A percentile compares a stretch with the other conserved stretches of the same genome.
Conservation (phyloP, 1,140 invertebrate genomes). For the Aphaenogaster ashmeadi region DNA sequence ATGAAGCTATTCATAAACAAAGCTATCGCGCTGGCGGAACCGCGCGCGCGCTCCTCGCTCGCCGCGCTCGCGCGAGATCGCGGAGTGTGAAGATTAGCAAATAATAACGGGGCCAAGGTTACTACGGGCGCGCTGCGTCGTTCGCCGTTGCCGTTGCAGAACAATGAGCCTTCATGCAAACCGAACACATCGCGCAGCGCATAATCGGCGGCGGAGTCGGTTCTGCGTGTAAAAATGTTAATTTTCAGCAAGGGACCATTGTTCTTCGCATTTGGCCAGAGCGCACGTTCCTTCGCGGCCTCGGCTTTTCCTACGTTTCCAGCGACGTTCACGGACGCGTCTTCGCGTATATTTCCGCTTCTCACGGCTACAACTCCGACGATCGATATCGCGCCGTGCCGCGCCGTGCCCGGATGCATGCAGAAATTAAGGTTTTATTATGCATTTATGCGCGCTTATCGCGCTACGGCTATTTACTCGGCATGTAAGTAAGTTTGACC, state of each 20-base stretch:
- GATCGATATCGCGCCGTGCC: conserved; percentile 64
- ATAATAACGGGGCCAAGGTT: conserved; percentile 84
- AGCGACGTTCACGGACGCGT: conserved; percentile 75
- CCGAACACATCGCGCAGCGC: conserved; percentile 56
- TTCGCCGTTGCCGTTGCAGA: conserved; percentile 67
- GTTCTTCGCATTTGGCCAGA: conserved; percentile 64
- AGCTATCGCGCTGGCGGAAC: conserved; percentile 68
- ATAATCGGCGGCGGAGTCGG: conserved; percentile 56
- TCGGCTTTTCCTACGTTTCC: conserved; percentile 59
- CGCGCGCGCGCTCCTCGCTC: conserved; percentile 6
- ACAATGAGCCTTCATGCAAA: conserved; percentile 82
- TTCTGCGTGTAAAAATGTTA: conserved; percentile 76
- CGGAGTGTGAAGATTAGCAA: conserved; percentile 76
- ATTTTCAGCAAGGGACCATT: conserved; percentile 74
- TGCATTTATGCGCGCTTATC: conserved; percentile 57
- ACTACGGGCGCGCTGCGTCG: conserved; percentile 76
- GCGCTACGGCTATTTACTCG: conserved; percentile 21
- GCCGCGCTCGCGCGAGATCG: conserved; percentile 47
- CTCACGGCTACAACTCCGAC: conserved; percentile 65
- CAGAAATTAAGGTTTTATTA: conserved; percentile 61
- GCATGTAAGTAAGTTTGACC: conserved; percentile 48
- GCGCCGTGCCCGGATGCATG: conserved; percentile 22
- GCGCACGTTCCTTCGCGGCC: conserved; percentile 14
- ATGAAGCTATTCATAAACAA: conserved; percentile 69
- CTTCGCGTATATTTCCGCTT: conserved; percentile 77